Evolutionary conservation across 2,888 invertebrate species (phyloP), one percentile per base, ranked within the genome.

Genomic region (Caenorhabditis imperialis): DNA sequence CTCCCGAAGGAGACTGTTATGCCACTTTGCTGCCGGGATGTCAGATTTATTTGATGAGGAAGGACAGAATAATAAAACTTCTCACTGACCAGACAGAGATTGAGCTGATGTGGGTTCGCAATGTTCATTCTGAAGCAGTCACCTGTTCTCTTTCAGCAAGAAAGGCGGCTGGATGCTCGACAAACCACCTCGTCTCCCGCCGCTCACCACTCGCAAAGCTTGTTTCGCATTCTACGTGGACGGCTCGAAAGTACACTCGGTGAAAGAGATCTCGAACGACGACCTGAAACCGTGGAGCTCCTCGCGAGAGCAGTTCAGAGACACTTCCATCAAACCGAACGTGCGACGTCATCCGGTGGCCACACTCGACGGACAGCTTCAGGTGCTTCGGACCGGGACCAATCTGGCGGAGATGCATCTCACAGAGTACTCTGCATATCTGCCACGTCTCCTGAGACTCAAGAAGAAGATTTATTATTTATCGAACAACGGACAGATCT

Each of bases 401-500:
- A 35, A 58, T 20, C n/a, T 50, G 1, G 67, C 75, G 6, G 77
- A 72, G 40, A 55, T 75, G 35, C 69, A 77, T 48, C 53, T 79
- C 18, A 77, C 77, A 16, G 77, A 77, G 18, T 79, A 79, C 53
- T 75, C 69, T 16, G 79, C 79, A 6, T 77, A 75, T 54, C 57
- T 79, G 30, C 79, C 79, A 12, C 16, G 79, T 35, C 65, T 74
- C 38, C 62, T 61, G 20, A 37, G 79, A 37, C 61, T 79, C 10
- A 53, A 74, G 38, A 79, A 79, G 60, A 77, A 76, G 74, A 77
- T 77, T 18, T 77, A 57, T 42, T 77, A 77, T 42, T 47, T 77
- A 14, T 38, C 74, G 12, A 45, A 65, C 33, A 42, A 63, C 35
- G 77, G 74, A 3, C 70, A 65, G 33, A 60, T 74, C 16, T 58